Percentiles rank a stretch among this genome's conserved stretches.
phyloP scores from a whole-genome alignment of 2,797 vertebrate genomes.

The Notamacropus eugenii region DNA sequence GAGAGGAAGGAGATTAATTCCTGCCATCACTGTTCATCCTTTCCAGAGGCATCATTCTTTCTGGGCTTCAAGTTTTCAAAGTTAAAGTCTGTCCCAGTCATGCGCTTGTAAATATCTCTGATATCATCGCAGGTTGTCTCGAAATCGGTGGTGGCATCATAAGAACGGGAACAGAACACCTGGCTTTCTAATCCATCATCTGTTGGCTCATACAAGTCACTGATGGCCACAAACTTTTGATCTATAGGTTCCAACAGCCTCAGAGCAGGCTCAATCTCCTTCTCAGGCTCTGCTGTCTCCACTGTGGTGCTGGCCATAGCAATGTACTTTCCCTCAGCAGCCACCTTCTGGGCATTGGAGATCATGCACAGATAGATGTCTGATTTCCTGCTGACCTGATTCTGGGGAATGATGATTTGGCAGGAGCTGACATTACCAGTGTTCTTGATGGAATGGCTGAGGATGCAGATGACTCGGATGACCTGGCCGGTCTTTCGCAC shows the following conservation, averaged over 20 bases:
- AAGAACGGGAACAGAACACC: slow-evolving; percentile 93
- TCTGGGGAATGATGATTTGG: slow-evolving; percentile 97
- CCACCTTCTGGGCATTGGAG: slow-evolving; percentile 90
- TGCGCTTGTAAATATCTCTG: slow-evolving; percentile 96
- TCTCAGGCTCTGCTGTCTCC: slow-evolving; percentile 92
- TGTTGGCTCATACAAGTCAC: slow-evolving; percentile 92
- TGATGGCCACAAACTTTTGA: slow-evolving; percentile 97
- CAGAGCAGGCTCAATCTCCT: slow-evolving; percentile 92
- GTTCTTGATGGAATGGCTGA: slow-evolving; percentile 94
- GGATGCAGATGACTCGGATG: slow-evolving; percentile 93
- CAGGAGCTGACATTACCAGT: slow-evolving; percentile 95
- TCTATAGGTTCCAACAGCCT: slow-evolving; percentile 95
- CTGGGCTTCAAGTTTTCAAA: slow-evolving; percentile 97
- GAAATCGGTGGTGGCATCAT: slow-evolving; percentile 95
- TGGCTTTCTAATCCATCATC: slow-evolving; percentile 94
- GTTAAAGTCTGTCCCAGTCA: slow-evolving; percentile 95
- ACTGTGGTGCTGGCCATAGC: slow-evolving; percentile 95
- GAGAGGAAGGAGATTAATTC: slow-evolving; percentile 15
- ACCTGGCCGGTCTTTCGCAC: slow-evolving; percentile 93
- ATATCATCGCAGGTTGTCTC: slow-evolving; percentile 96
- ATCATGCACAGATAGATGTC: slow-evolving; percentile 88
- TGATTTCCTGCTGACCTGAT: slow-evolving; percentile 95
- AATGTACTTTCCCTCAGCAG: slow-evolving; percentile 95
- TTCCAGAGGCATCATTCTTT: slow-evolving; percentile 95
- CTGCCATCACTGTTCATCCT: slow-evolving; percentile 91